Percentiles rank a stretch among this genome's conserved stretches.
phyloP scores from a whole-genome alignment of 2,888 invertebrate genomes.

The Leptodirus hochenwartii region DNA sequence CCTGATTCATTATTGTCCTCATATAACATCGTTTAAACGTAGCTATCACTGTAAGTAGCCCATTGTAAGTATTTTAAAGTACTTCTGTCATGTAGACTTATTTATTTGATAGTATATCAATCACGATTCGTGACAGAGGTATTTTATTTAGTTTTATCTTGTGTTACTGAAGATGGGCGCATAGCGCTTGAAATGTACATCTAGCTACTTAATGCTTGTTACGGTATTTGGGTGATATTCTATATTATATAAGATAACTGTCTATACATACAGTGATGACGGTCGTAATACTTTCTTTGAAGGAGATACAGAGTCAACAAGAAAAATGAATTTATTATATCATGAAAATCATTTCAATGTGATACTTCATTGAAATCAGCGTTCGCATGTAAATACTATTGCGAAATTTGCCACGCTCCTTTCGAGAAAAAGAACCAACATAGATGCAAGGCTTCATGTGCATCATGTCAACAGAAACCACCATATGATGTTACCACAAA shows the following conservation, averaged over 20 bases:
- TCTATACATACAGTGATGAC: slow-evolving; percentile 10
- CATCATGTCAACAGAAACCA: slow-evolving; percentile 8
- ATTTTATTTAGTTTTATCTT: too few relatives aligned
- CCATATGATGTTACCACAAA: slow-evolving; percentile 6
- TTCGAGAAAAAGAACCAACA: slow-evolving; percentile 11
- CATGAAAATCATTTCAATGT: slow-evolving; percentile 14
- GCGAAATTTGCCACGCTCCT: slow-evolving; percentile 13
- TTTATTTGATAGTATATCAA: too few relatives aligned
- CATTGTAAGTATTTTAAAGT: too few relatives aligned
- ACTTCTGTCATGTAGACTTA: too few relatives aligned
- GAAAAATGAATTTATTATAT: slow-evolving; percentile 13
- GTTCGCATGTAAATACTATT: slow-evolving; percentile 14
- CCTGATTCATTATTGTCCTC: too few relatives aligned
- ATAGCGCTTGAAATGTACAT: too few relatives aligned
- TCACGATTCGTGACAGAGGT: too few relatives aligned
- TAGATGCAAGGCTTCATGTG: slow-evolving; percentile 9
- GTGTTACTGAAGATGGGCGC: too few relatives aligned
- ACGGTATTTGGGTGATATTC: too few relatives aligned
- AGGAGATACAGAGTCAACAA: slow-evolving; percentile 5
- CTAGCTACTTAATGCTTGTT: too few relatives aligned
- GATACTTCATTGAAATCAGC: slow-evolving; percentile 14
- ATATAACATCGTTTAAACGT: too few relatives aligned
- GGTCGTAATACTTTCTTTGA: slow-evolving; percentile 11
- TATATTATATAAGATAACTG: slow-evolving; percentile 12
- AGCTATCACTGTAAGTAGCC: too few relatives aligned